These are phyloP conservation scores for Sula dactylatra DNA, from an alignment of 2,113 vertebrate species.

Conservation along the genomic window DNA sequence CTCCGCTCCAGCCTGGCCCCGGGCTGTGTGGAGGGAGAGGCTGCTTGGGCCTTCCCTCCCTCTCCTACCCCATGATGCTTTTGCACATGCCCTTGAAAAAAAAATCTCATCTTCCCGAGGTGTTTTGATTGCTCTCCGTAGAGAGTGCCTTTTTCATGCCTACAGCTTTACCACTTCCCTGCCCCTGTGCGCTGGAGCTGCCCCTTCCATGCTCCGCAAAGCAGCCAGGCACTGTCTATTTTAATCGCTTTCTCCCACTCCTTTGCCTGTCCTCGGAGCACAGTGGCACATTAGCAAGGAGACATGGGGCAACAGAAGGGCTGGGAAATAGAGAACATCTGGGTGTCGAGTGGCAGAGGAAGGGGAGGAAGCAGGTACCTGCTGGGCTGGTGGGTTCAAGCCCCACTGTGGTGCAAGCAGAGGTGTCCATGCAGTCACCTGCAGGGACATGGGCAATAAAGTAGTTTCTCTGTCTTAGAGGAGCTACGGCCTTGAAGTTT, in stretches of 20 bases:
- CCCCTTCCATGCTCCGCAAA: rapidly evolving
- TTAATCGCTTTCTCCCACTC: background rate
- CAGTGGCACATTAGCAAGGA: background rate
- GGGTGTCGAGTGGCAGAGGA: background rate
- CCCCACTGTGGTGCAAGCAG: rapidly evolving
- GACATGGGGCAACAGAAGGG: background rate
- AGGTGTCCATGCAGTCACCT: background rate
- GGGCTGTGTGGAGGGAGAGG: background rate
- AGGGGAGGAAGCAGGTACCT: background rate
- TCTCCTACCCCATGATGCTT: background rate
- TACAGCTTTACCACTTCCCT: background rate
- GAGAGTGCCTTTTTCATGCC: background rate
- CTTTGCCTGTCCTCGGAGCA: background rate
- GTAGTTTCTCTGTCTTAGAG: background rate
- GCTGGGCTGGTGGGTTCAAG: background rate
- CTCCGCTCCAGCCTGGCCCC: background rate
- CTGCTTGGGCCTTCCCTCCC: background rate
- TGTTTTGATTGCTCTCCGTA: background rate
- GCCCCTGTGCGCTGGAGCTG: background rate
- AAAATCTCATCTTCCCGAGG: background rate
- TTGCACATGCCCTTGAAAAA: background rate
- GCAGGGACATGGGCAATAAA: background rate
- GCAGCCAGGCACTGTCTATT: background rate
- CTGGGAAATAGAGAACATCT: background rate
- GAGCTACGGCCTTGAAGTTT: background rate